Conservation (phyloP, 2,797 vertebrate genomes). For the Argentina silus region DNA sequence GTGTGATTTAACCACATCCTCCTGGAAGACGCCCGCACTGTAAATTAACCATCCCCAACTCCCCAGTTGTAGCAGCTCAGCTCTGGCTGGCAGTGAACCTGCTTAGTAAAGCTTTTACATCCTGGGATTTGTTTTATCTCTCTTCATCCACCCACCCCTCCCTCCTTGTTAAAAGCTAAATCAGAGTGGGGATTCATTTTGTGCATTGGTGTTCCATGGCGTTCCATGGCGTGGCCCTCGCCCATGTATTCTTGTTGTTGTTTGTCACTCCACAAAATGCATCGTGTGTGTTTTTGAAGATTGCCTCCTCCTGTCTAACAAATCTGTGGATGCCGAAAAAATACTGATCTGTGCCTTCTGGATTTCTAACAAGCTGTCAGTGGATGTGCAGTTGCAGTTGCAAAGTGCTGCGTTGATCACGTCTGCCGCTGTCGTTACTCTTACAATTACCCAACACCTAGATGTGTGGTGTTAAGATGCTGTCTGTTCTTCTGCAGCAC, state of each 20-base stretch:
- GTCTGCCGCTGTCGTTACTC: slow-evolving; percentile 5
- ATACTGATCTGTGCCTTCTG: slow-evolving; percentile 42
- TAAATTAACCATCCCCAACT: slow-evolving; percentile 37
- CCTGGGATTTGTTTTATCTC: slow-evolving; percentile 10
- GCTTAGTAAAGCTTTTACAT: slow-evolving; percentile 37
- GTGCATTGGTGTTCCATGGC: slow-evolving; percentile 14
- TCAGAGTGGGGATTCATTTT: slow-evolving; percentile 36
- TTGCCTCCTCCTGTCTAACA: slow-evolving; percentile 20
- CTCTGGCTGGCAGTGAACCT: slow-evolving; percentile 36
- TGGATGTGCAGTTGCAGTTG: slow-evolving; percentile 34
- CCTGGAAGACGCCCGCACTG: slow-evolving; percentile 22
- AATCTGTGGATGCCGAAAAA: slow-evolving; percentile 44
- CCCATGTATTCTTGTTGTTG: slow-evolving; percentile 37
- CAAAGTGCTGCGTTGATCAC: slow-evolving; percentile 19
- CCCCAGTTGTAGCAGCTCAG: slow-evolving; percentile 37
- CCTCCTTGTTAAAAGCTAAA: slow-evolving; percentile 24
- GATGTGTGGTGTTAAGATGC: slow-evolving; percentile 9
- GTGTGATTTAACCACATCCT: slow-evolving; percentile 49
- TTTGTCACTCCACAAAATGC: slow-evolving; percentile 17
- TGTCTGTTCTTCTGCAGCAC: slow-evolving; percentile 5
- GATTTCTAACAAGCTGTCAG: slow-evolving; percentile 37
- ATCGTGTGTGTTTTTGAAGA: slow-evolving; percentile 39
- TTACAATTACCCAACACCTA: slow-evolving; percentile 12
- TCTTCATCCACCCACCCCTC: neutral
- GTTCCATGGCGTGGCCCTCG: slow-evolving; percentile 18